A percentile compares a stretch with the other conserved stretches of the same genome.
Evolutionary conservation across 1,140 invertebrate genomes (phyloP).

Genomic region (Fopius arisanus): DNA sequence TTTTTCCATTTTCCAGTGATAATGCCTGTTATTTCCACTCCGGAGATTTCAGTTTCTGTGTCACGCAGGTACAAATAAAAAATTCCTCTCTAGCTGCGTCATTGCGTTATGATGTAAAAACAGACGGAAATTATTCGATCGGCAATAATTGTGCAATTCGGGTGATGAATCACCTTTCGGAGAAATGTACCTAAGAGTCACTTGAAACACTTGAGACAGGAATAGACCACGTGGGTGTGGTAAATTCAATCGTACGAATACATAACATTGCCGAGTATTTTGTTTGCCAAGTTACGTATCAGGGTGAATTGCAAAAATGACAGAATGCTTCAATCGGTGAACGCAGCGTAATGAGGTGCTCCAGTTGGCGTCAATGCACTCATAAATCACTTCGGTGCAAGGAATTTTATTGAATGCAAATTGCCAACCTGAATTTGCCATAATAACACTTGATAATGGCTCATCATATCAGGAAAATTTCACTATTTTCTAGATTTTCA

Average conservation of each 20-base stretch:
- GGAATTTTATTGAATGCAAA: too few relatives aligned
- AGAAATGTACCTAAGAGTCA: neutral
- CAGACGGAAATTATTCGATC: neutral
- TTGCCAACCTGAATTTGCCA: too few relatives aligned
- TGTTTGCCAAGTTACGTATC: neutral
- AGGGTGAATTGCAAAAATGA: neutral
- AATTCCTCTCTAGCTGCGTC: neutral
- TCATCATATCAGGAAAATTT: too few relatives aligned
- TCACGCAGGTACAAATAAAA: neutral
- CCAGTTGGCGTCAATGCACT: too few relatives aligned
- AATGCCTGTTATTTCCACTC: neutral
- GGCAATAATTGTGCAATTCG: neutral
- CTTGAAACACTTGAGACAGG: neutral
- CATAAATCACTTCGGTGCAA: too few relatives aligned
- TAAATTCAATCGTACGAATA: neutral
- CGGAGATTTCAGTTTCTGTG: neutral
- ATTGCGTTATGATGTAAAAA: neutral
- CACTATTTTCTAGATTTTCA: too few relatives aligned
- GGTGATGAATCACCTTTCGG: neutral
- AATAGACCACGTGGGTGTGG: neutral
- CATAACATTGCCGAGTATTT: neutral
- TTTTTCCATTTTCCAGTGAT: neutral
- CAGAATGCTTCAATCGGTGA: neutral
- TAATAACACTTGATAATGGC: too few relatives aligned
- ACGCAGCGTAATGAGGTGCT: too few relatives aligned